Evolutionary conservation across 2,113 vertebrate genomes (phyloP).

Genomic region (Crotalus tigris): DNA sequence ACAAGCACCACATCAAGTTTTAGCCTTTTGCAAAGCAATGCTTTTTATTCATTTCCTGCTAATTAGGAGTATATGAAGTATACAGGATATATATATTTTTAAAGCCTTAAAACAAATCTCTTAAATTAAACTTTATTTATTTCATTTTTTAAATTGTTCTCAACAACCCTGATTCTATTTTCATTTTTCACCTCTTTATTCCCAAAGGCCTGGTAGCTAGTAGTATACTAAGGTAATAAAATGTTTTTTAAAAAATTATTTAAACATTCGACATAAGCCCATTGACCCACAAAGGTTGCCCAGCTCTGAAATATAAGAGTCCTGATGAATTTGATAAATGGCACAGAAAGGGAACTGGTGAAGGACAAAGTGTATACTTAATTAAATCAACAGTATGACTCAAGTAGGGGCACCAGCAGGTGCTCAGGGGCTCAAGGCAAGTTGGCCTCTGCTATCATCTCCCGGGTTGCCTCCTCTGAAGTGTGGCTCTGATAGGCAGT

Average conservation of each 20-base stretch:
- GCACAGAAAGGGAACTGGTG: not conserved
- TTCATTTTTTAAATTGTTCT: not conserved
- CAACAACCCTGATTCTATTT: not conserved
- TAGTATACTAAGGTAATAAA: not conserved
- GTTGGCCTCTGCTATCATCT: not conserved
- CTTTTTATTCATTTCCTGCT: not conserved
- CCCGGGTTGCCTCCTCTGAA: not conserved
- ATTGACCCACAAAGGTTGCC: not conserved
- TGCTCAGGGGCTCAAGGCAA: not conserved
- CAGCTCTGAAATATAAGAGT: not conserved
- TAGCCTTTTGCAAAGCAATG: not conserved
- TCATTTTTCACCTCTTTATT: not conserved
- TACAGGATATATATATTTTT: not conserved
- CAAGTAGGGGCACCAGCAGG: not conserved
- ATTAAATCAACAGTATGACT: not conserved
- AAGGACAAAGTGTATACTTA: not conserved
- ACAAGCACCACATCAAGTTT: not conserved
- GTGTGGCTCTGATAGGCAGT: not conserved
- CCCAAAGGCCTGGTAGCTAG: not conserved
- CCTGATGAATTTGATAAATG: not conserved
- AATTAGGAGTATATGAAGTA: not conserved
- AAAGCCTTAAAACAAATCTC: not conserved
- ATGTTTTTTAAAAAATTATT: too few relatives aligned
- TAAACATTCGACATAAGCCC: not conserved
- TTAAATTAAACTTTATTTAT: not conserved